Base-by-base conservation (phyloP, 2,797 vertebrate species). In the Anguilla megastoma region DNA sequence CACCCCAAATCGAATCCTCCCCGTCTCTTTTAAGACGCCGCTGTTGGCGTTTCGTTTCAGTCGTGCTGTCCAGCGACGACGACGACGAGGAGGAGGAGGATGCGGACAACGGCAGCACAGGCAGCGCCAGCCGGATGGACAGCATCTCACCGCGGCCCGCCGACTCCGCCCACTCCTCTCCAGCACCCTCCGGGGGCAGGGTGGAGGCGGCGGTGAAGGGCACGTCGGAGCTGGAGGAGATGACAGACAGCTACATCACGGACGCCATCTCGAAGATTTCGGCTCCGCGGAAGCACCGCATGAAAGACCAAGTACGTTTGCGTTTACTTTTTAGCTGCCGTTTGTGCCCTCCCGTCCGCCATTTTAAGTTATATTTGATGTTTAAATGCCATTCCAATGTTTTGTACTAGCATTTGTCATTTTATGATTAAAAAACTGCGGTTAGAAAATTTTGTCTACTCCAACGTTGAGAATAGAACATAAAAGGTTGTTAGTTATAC, bases 161-260 rank as follows among this genome's bases (percentile, higher is more conserved):
- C 0, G 97, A 97, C 95, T 98, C 98, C 3, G 97, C 97, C n/a
- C 96, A 97, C 93, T 98, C 97, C 83, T 99, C 97, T 16, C 98
- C 96, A 87, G 96, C 95, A 63, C 97, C 97, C 88, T 98, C 97
- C 0, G 95, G 97, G 45, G 98, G 97, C 88, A 94, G 97, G 87
- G 97, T 98, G 94, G 98, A 99, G 95, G 97, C 98, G 24, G 97
- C 97, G 0, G 96, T 98, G 88, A 98, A 98, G 92, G 96, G 96
- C 87, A 92, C 94, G 48, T 93, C 66, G 6, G 97, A 96, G 90
- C 95, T 94, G 91, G 97, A 98, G 48, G 96, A 97, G 76, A 91
- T 93, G 5, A 90, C 90, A 76, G 88, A 91, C 0, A 95, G 94
- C 56, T 97, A 95, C 92, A 96, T 96, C 69, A 94, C 96, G 58